phyloP scores from a whole-genome alignment of 2,888 invertebrate genomes.

The Rhorus exstirpatorius region DNA sequence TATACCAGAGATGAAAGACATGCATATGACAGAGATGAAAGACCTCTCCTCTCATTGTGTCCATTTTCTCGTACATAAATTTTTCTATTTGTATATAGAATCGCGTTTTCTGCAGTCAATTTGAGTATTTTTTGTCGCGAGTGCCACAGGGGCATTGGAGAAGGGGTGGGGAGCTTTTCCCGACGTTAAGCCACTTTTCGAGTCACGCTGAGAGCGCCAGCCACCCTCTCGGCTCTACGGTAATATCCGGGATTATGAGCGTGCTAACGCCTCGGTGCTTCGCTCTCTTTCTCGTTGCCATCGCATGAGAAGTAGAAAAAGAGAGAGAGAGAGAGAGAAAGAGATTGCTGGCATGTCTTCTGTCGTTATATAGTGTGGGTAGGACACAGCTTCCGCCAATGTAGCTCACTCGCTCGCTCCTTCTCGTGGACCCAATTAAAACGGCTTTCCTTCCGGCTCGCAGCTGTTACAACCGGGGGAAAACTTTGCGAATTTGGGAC shows the following conservation, averaged over 20 bases:
- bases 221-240: slow-evolving; percentile 57
- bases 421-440: slow-evolving; percentile 78
- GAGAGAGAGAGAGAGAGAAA: neutral
- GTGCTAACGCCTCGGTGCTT: slow-evolving; percentile 67
- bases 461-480: slow-evolving; percentile 76
- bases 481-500: slow-evolving; percentile 76
- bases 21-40: too few species aligned
- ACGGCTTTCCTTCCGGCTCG: slow-evolving; percentile 76
- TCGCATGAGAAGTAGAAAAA: slow-evolving; percentile 13
- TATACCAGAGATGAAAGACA: too few species aligned
- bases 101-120: slow-evolving; percentile 9
- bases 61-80: too few species aligned
- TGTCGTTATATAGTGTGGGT: slow-evolving; percentile 22
- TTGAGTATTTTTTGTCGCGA: slow-evolving; percentile 15
- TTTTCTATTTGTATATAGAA: neutral
- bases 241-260: slow-evolving; percentile 72
- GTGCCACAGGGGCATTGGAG: neutral
- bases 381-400: slow-evolving; percentile 48
- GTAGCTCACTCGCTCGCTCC: slow-evolving; percentile 23
- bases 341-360: slow-evolving; percentile 20
- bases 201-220: slow-evolving; percentile 44
- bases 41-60: too few species aligned
- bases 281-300: slow-evolving; percentile 25
- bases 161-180: slow-evolving; percentile 28
- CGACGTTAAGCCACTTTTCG: slow-evolving; percentile 67